These are phyloP conservation scores for Peribatodes rhomboidaria DNA, from an alignment of 2,888 invertebrate species.

Conservation along the genomic window DNA sequence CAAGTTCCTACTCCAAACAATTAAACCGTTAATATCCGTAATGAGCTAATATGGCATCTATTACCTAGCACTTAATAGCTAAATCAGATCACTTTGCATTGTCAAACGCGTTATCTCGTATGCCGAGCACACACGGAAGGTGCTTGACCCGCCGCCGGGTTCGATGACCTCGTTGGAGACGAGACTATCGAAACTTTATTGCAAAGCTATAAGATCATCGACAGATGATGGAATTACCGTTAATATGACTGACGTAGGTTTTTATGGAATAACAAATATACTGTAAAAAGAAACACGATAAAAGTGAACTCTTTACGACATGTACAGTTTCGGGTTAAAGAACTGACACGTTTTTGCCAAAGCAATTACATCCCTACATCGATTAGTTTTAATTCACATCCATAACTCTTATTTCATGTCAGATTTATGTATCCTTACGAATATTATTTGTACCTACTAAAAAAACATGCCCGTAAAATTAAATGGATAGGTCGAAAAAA, in stretches of 20 bases:
- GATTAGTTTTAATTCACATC: too few species aligned
- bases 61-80: conserved; percentile 26
- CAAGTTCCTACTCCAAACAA: not conserved
- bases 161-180: conserved; percentile 47
- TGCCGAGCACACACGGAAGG: conserved; percentile 32
- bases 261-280: conserved; percentile 3
- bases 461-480: too few species aligned
- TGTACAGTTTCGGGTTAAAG: conserved; percentile 7
- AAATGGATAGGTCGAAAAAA: too few species aligned
- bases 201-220: conserved; percentile 24
- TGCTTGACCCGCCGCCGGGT: conserved; percentile 47
- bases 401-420: too few species aligned
- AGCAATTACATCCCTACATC: not conserved
- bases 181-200: conserved; percentile 28
- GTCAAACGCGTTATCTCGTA: conserved; percentile 38
- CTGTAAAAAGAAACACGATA: not conserved
- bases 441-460: too few species aligned
- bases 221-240: conserved; percentile 20
- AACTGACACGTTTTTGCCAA: not conserved
- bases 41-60: conserved; percentile 1
- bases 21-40: not conserved
- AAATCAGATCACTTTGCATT: conserved; percentile 36
- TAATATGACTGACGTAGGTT: conserved; percentile 9
- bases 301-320: conserved; percentile 7
- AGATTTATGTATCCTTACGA: too few species aligned